phyloP scores from a whole-genome alignment of 2,888 invertebrate genomes.

The Arenicola marina region DNA sequence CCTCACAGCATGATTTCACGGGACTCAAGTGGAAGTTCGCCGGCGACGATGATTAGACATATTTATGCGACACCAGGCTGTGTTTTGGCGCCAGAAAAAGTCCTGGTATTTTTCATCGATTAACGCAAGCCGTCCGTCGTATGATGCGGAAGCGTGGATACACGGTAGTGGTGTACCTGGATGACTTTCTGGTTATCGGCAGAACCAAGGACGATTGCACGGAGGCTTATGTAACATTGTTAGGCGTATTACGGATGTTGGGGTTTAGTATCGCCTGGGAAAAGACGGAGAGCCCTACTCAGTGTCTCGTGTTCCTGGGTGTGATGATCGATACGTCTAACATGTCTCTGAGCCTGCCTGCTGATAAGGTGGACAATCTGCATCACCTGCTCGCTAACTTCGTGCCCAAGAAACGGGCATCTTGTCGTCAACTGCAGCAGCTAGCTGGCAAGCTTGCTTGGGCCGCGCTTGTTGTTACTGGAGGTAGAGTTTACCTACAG shows the following conservation, averaged over 20 bases:
- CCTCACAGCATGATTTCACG: neutral
- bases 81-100: neutral
- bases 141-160: conserved; percentile 3
- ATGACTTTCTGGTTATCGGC: neutral
- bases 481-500: conserved; percentile 2
- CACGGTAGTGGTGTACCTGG: neutral
- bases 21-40: neutral
- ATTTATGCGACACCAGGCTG: neutral
- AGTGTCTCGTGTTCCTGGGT: neutral
- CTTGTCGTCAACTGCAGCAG: neutral
- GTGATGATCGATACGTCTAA: neutral
- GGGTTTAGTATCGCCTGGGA: conserved; percentile 6
- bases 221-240: neutral
- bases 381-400: neutral
- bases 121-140: neutral
- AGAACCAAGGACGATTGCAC: neutral
- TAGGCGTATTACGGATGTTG: neutral
- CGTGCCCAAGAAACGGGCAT: neutral
- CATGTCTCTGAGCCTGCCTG: neutral
- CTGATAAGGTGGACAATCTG: neutral
- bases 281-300: neutral
- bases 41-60: neutral
- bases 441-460: neutral
- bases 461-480: neutral
- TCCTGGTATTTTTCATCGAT: neutral